These are phyloP conservation scores for Heliconius sara DNA, from an alignment of 2,888 invertebrate genomes.

Conservation along the genomic window DNA sequence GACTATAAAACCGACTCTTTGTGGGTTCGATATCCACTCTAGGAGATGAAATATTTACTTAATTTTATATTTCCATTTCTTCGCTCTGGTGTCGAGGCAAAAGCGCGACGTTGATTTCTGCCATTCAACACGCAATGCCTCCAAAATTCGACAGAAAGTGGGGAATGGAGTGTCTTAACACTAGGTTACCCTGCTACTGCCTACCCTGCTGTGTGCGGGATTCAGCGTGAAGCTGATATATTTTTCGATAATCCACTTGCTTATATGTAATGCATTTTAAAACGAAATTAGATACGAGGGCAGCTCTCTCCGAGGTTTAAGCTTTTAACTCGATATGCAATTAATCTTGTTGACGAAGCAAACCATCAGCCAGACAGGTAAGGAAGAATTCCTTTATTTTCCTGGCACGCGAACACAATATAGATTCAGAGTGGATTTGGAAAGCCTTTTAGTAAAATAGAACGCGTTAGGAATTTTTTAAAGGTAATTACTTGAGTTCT, in stretches of 20 bases:
- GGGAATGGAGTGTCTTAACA: too few relatives aligned
- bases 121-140: too few relatives aligned
- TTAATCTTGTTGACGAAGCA: conserved; percentile 48
- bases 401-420: conserved; percentile 43
- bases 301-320: conserved; percentile 22
- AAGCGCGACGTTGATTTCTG: too few relatives aligned
- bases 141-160: too few relatives aligned
- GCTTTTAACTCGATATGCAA: conserved; percentile 37
- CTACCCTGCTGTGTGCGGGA: too few relatives aligned
- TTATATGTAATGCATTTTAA: conserved; percentile 5
- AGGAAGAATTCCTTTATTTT: conserved; percentile 46
- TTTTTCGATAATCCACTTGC: not conserved
- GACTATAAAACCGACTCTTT: too few relatives aligned
- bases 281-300: conserved; percentile 15
- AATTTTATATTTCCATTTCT: too few relatives aligned
- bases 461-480: conserved; percentile 51
- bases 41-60: too few relatives aligned
- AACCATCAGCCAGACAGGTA: conserved; percentile 43
- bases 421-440: conserved; percentile 50
- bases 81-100: too few relatives aligned
- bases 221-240: too few relatives aligned
- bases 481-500: conserved; percentile 51
- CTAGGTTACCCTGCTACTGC: too few relatives aligned
- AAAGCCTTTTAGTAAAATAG: conserved; percentile 53
- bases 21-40: too few relatives aligned